These are phyloP conservation scores for Hystrix cristata DNA, from an alignment of 2,113 vertebrate genomes.

Conservation along the genomic window DNA sequence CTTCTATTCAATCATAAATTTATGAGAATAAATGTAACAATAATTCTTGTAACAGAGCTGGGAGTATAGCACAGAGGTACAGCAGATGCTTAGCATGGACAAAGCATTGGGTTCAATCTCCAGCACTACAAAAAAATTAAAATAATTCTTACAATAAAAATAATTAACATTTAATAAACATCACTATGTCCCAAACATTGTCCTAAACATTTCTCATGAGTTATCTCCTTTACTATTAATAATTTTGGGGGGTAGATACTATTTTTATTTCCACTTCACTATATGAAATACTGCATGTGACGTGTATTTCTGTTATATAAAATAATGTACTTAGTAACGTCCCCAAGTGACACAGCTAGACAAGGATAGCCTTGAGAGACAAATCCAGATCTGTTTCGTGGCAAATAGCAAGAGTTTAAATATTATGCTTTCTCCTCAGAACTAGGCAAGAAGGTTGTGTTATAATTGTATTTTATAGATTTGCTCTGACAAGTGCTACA, in stretches of 20 bases:
- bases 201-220: background rate
- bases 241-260: background rate
- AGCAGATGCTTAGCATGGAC: background rate
- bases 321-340: background rate
- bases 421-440: constrained; percentile 5
- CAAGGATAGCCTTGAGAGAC: background rate
- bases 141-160: constrained; percentile 6
- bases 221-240: background rate
- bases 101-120: background rate
- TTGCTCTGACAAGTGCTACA: background rate
- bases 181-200: background rate
- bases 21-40: constrained; percentile 23
- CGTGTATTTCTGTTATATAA: background rate
- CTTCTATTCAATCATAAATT: background rate
- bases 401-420: constrained; percentile 28
- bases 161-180: constrained; percentile 23
- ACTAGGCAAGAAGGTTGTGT: background rate
- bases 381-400: background rate
- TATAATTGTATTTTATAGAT: background rate
- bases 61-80: too few species aligned
- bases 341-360: background rate
- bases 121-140: background rate
- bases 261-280: background rate
- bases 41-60: background rate
- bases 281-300: background rate